Base-by-base conservation (phyloP, 2,113 vertebrate species). In the Elachura formosa region DNA sequence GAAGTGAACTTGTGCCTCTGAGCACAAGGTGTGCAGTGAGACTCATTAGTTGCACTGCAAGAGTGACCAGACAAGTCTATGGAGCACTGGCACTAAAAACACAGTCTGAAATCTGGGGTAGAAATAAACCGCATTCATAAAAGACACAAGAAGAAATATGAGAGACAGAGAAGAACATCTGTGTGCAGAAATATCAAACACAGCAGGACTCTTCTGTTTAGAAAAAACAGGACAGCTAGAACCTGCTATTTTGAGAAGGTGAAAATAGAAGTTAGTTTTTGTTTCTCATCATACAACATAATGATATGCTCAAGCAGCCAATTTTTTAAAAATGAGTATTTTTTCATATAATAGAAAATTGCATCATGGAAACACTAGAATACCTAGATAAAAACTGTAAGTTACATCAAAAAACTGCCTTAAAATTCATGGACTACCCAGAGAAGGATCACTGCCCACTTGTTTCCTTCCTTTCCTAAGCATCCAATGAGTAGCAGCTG, bases 301-400 rank as follows among this genome's bases (percentile, higher is more conserved):
- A 71, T 4, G 10, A 62, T 7, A 36, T 1, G 0, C 38, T 28
- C 49, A n/a, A 33, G 6, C 9, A 67, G 8, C 0, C 0, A 89
- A 20, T 3, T 69, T 80, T 11, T 19, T 36, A 29, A 63, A 69
- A 58, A 75, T 76, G 69, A 12, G 5, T 0, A 0, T 18, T 69
- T 93, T 74, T 79, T 52, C 23, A 29, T 36, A 21, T 54, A 25
- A 82, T 25, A 33, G 5, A 36, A 10, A 78, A 73, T 52, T 5
- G 3, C 4, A 10, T 34, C 1, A 22, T 7, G 6, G 18, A 34
- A 86, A 38, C 24, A 43, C 23, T 88, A 66, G 33, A 31, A 59
- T 29, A 2, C 0, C 1, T 34, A 80, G 41, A 26, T 14, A 28
- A 84, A 83, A 76, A 80, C 52, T 4, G 11, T 2, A n/a, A 78